phyloP scores from a whole-genome alignment of 2,888 invertebrate genomes.

The Nomada ferruginata region DNA sequence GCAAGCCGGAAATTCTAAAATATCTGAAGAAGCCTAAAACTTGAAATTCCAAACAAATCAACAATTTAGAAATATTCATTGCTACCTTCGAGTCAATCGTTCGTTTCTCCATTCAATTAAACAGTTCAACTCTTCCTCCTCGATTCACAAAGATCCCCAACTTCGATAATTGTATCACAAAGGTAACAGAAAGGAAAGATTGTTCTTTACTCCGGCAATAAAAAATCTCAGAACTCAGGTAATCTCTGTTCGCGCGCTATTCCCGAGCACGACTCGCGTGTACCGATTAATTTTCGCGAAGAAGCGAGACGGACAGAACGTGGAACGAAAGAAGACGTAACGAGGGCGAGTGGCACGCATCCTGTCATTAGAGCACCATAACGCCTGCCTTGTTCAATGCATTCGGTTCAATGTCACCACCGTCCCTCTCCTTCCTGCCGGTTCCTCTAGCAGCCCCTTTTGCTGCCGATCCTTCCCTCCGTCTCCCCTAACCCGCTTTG shows the following conservation, averaged over 20 bases:
- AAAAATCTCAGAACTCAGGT: not conserved
- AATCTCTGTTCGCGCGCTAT: not conserved
- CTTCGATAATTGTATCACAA: too few species aligned
- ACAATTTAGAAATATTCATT: too few species aligned
- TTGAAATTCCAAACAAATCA: too few species aligned
- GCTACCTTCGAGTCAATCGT: too few species aligned
- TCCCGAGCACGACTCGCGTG: constrained; percentile 8
- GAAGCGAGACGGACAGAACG: not conserved
- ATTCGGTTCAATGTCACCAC: constrained; percentile 82
- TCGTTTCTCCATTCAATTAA: too few species aligned
- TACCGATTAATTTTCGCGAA: constrained; percentile 5
- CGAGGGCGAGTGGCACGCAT: constrained; percentile 76
- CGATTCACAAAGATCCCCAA: too few species aligned
- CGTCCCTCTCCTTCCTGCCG: constrained; percentile 73
- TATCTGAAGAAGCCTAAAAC: too few species aligned
- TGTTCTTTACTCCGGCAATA: too few species aligned
- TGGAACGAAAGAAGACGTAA: constrained; percentile 58
- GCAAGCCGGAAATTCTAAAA: too few species aligned
- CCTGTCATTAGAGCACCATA: constrained; percentile 81
- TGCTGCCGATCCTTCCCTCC: constrained; percentile 36
- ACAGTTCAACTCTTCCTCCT: too few species aligned
- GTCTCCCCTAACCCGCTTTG: not conserved
- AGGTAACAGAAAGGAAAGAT: too few species aligned
- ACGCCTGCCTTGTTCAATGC: constrained; percentile 77
- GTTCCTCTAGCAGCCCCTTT: constrained; percentile 58